phyloP scores from a whole-genome alignment of 2,888 invertebrate genomes.

The Actias luna region DNA sequence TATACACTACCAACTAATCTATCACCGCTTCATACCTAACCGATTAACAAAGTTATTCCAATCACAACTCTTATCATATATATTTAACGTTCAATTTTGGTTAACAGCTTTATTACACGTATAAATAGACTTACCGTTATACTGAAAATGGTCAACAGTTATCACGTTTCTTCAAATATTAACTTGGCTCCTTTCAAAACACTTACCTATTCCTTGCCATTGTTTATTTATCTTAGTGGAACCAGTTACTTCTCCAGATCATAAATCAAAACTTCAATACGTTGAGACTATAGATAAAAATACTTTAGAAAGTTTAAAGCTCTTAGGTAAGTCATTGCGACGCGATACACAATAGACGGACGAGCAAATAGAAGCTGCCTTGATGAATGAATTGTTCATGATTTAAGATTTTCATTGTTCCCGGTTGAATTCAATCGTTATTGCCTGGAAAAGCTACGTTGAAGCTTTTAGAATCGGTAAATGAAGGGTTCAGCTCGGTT shows the following conservation, averaged over 20 bases:
- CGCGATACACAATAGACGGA: not conserved
- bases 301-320: not conserved
- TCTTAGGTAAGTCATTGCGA: no score
- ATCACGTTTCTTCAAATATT: not conserved
- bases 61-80: no score
- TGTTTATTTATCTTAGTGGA: not conserved
- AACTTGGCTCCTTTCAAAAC: not conserved
- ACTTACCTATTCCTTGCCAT: not conserved
- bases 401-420: conserved; percentile 5
- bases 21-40: no score
- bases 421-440: not conserved
- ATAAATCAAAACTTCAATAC: not conserved
- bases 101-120: no score
- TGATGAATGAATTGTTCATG: not conserved
- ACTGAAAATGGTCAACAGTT: no score
- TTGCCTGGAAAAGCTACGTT: not conserved
- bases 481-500: not conserved
- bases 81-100: no score
- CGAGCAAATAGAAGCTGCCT: not conserved
- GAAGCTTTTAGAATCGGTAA: not conserved
- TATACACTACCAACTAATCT: no score
- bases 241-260: not conserved
- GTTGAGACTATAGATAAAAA: not conserved
- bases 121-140: no score
- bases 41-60: no score